phyloP scores from a whole-genome alignment of 2,888 invertebrate genomes.

The Tortricodes alternella region DNA sequence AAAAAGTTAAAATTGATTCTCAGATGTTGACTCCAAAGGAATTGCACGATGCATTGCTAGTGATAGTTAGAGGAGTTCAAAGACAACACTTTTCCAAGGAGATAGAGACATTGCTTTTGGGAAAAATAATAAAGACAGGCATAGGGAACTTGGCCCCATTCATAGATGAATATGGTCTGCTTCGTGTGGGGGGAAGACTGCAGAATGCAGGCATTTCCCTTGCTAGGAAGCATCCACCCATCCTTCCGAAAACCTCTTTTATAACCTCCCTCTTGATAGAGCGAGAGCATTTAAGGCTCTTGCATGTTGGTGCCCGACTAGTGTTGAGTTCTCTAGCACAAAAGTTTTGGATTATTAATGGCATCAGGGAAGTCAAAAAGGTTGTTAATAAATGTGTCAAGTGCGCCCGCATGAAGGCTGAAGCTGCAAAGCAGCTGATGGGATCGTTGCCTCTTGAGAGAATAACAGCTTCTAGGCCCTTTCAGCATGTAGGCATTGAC shows the following conservation, averaged over 20 bases:
- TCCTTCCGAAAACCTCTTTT: slow-evolving; percentile 20
- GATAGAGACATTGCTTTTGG: no score
- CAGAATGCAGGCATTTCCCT: slow-evolving; percentile 18
- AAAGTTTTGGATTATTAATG: slow-evolving; percentile 19
- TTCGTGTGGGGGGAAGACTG: slow-evolving; percentile 4
- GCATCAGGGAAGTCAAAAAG: slow-evolving; percentile 23
- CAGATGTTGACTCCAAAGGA: no score
- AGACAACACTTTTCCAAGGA: no score
- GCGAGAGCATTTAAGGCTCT: slow-evolving; percentile 17
- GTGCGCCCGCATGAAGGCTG: slow-evolving; percentile 21
- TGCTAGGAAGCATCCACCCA: slow-evolving; percentile 23
- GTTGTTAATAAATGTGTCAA: slow-evolving; percentile 16
- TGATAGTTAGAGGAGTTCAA: no score
- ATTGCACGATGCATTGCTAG: no score
- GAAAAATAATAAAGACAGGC: no score
- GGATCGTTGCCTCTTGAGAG: slow-evolving; percentile 10
- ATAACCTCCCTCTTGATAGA: slow-evolving; percentile 20
- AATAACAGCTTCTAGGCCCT: slow-evolving; percentile 4
- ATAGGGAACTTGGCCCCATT: background rate
- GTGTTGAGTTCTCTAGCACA: slow-evolving; percentile 12
- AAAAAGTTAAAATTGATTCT: no score
- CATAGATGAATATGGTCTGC: background rate
- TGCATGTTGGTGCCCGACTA: slow-evolving; percentile 22
- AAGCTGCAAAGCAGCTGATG: slow-evolving; percentile 7
- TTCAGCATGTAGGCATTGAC: slow-evolving; percentile 25